A percentile compares a stretch with the other conserved stretches of the same genome.
These are phyloP conservation scores for Rhincodon typus DNA, from an alignment of 2,797 vertebrate genomes.

Conservation along the genomic window DNA sequence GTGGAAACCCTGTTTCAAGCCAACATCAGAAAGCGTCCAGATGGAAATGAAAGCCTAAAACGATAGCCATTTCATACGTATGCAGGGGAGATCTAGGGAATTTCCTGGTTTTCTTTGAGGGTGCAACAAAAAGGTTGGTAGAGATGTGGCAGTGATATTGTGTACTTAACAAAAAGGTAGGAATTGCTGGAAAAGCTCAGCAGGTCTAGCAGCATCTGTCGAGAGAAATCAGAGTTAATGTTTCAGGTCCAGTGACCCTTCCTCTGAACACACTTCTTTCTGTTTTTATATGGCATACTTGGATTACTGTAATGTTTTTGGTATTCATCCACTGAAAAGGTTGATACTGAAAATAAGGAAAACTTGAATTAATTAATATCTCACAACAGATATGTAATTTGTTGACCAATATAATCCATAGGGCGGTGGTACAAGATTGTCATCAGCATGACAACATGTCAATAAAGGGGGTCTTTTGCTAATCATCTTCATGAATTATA, in stretches of 20 bases:
- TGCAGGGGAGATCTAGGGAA: neutral
- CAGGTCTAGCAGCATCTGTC: no score
- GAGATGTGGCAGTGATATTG: neutral
- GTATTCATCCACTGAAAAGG: neutral
- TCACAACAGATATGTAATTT: neutral
- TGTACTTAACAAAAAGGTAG: no score
- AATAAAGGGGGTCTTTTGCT: neutral
- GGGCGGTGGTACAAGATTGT: neutral
- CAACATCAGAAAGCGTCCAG: neutral
- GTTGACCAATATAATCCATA: neutral
- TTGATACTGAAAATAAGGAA: neutral
- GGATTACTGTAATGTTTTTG: neutral
- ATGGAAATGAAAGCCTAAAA: neutral
- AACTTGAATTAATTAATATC: neutral
- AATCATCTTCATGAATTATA: neutral
- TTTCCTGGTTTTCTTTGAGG: neutral
- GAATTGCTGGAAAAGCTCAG: no score
- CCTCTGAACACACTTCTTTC: no score
- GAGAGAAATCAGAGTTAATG: no score
- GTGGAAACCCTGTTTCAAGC: neutral
- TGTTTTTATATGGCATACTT: neutral
- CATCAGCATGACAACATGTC: neutral
- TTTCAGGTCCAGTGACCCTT: no score
- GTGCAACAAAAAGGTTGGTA: neutral
- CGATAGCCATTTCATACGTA: neutral